Base-by-base conservation (phyloP, 2,888 invertebrate species). In the Hetaerina titia region DNA sequence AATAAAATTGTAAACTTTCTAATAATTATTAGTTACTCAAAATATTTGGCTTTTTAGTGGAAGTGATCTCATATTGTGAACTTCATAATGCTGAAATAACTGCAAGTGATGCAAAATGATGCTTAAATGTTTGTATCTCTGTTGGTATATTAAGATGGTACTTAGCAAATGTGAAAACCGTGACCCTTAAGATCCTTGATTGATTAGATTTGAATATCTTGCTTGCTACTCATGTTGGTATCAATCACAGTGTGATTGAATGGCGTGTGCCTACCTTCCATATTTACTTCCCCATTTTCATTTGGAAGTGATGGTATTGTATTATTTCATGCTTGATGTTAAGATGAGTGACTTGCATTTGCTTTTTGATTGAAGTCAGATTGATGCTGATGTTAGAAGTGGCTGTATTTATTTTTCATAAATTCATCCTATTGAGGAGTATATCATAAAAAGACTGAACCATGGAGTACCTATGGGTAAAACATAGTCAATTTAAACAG, bases 401-500 rank as follows among this genome's bases (percentile, higher is more conserved):
- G 31, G 25, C 25, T 31, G 9, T 81, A 31, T 45, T 45, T 15
- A 69, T 81, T 81, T 81, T 31, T 81, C 31, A 81, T 31, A 4
- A 81, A 4, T 31, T 45, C 45, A 45, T 45, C 45, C 45, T 4
- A 45, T 81, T 81, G 31, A 15, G 81, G 31, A 31, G 25, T 25
- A 15, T 11, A 81, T 81, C 81, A 81, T 31, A 31, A 13, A 81
- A 81, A 81, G 81, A 81, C 81, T 81, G 81, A 81, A 9, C 81
- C 81, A 81, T 81, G 31, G 13, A 31, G 4, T n/a, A 45, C 45
- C 45, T 45, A 15, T 81, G 81, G 81, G 25, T 25, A 81, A 81
- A 81, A 81, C 31, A 31, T 81, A 31, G 81, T 81, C 81, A 81
- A 81, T 81, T 81, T 81, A 81, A 81, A 13, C 81, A 81, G 81